phyloP scores from a whole-genome alignment of 2,797 vertebrate genomes.

The Acomys russatus region DNA sequence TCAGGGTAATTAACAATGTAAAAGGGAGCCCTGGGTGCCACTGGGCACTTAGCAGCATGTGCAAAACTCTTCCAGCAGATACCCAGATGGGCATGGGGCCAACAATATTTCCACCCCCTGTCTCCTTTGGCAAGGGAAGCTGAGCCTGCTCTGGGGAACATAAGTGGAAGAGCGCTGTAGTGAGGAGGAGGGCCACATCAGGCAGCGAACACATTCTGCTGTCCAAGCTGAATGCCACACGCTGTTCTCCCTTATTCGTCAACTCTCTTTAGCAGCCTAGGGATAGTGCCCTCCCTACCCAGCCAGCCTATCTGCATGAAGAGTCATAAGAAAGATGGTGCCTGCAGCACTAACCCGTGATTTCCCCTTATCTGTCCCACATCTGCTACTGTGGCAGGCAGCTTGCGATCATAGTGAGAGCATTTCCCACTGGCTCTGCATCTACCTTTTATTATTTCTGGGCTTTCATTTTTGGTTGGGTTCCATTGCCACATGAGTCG shows the following conservation, averaged over 20 bases:
- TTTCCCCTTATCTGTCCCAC: conserved; percentile 4
- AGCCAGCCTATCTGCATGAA: conserved; percentile 77
- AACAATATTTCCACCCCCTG: conserved; percentile 61
- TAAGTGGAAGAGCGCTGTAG: conserved; percentile 50
- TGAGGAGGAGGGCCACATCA: conserved; percentile 69
- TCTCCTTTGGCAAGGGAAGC: conserved; percentile 70
- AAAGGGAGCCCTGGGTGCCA: conserved; percentile 81
- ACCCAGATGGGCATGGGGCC: conserved; percentile 77
- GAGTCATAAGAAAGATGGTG: conserved; percentile 68
- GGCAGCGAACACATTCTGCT: conserved; percentile 69
- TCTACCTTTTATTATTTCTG: neutral
- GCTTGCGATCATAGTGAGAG: neutral
- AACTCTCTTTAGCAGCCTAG: conserved; percentile 77
- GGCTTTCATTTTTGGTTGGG: conserved; percentile 3
- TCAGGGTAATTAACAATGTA: conserved; percentile 84
- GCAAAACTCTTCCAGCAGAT: conserved; percentile 84
- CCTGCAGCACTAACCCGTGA: conserved; percentile 17
- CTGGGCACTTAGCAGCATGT: conserved; percentile 78
- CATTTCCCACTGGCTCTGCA: neutral
- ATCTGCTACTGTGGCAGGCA: conserved; percentile 23
- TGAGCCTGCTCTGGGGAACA: conserved; percentile 60
- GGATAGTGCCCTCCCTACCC: conserved; percentile 72
- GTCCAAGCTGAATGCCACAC: conserved; percentile 69
- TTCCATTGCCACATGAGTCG: neutral
- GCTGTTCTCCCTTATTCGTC: conserved; percentile 82